Conservation (phyloP, 2,797 vertebrate genomes). For the Diplodus sargus region DNA sequence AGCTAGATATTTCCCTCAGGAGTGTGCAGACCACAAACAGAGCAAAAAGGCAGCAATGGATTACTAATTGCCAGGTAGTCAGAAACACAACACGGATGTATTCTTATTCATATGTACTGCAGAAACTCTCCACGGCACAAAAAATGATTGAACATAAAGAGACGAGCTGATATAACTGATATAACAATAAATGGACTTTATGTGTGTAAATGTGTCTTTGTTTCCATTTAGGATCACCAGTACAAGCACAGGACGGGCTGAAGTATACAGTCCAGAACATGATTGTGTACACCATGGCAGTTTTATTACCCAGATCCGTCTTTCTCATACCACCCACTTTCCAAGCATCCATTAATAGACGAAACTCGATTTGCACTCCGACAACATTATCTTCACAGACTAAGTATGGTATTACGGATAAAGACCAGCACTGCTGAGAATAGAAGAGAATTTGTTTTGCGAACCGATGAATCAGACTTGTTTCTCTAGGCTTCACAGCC, state of each 20-base stretch:
- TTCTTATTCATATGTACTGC: conserved; percentile 4
- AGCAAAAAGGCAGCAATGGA: neutral
- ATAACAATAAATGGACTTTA: neutral
- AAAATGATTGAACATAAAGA: neutral
- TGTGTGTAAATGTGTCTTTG: neutral
- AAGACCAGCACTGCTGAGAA: conserved; percentile 60
- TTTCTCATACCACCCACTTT: conserved; percentile 64
- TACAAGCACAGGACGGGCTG: conserved; percentile 7
- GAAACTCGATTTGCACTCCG: conserved; percentile 61
- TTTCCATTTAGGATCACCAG: conserved; percentile 19
- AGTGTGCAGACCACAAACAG: neutral
- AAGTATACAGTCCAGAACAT: conserved; percentile 4
- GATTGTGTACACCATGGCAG: conserved; percentile 39
- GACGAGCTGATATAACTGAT: neutral
- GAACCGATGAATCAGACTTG: conserved; percentile 66
- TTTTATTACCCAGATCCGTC: conserved; percentile 61
- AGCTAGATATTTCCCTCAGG: neutral
- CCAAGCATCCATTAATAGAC: conserved; percentile 68
- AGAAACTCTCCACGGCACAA: conserved; percentile 6
- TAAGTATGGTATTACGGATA: conserved; percentile 75
- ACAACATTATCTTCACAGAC: conserved; percentile 61
- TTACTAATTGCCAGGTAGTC: too few species aligned
- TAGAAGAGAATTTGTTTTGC: conserved; percentile 58
- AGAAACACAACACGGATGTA: neutral
- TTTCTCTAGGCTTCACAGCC: conserved; percentile 60